These are phyloP conservation scores for Auanema sp. DNA, from an alignment of 2,888 invertebrate genomes.

Conservation along the genomic window DNA sequence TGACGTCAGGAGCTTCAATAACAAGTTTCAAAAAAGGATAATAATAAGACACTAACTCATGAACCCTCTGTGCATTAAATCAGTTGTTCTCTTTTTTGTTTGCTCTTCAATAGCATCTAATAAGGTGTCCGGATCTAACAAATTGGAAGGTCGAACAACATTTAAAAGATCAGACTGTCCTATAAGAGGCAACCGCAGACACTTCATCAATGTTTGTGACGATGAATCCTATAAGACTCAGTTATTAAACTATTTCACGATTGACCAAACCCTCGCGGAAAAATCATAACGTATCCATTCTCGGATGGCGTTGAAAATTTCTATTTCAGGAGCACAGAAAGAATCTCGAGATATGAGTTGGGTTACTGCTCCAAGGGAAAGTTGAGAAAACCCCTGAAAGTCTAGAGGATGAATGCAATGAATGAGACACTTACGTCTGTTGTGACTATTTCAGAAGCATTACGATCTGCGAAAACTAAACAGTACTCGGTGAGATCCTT, in stretches of 20 bases:
- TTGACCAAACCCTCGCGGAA: slow-evolving; percentile 6
- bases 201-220: background rate
- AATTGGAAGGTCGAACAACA: slow-evolving; percentile 82
- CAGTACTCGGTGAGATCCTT: slow-evolving; percentile 76
- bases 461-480: slow-evolving; percentile 84
- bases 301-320: slow-evolving; percentile 87
- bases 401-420: background rate
- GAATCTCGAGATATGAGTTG: slow-evolving; percentile 87
- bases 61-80: slow-evolving; percentile 78
- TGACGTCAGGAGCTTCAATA: slow-evolving; percentile 80
- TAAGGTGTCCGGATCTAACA: slow-evolving; percentile 85
- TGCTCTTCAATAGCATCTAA: slow-evolving; percentile 90
- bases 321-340: slow-evolving; percentile 92
- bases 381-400: slow-evolving; percentile 42
- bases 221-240: background rate
- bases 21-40: slow-evolving; percentile 1
- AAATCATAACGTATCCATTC: slow-evolving; percentile 77
- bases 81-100: slow-evolving; percentile 78
- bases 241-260: background rate
- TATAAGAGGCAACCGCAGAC: slow-evolving; percentile 81
- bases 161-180: slow-evolving; percentile 82
- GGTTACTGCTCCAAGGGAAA: slow-evolving; percentile 74
- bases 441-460: slow-evolving; percentile 81
- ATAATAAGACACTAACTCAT: slow-evolving; percentile 30
- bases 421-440: slow-evolving; percentile 70